Evolutionary conservation across 2,113 vertebrate genomes (phyloP).

Genomic region (Chrysemys picta): DNA sequence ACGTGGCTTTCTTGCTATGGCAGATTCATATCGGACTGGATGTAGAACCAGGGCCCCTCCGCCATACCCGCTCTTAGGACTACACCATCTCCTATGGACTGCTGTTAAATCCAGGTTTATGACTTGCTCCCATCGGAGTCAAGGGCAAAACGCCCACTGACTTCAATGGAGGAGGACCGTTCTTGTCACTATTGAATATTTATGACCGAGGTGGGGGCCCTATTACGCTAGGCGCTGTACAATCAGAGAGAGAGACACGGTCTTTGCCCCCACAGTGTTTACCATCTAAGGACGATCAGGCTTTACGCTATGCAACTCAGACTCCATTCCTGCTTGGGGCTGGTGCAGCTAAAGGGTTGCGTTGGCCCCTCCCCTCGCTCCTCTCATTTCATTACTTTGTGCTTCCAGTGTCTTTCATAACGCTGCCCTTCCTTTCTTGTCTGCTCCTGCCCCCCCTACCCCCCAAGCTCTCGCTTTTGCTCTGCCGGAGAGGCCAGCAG

Average conservation of each 20-base stretch:
- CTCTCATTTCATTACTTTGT: neutral
- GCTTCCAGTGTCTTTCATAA: neutral
- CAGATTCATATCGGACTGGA: neutral
- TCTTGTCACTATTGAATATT: neutral
- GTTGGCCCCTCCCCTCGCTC: neutral
- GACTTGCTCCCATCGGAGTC: neutral
- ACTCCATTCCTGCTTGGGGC: neutral
- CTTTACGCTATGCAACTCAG: neutral
- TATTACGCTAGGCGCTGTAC: neutral
- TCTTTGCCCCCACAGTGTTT: neutral
- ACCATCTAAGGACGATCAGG: neutral
- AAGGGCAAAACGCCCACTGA: fast-evolving
- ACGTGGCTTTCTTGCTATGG: neutral
- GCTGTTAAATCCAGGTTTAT: neutral
- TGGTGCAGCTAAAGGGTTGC: neutral
- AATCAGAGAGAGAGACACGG: neutral
- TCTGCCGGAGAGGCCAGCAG: no score
- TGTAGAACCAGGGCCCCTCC: neutral
- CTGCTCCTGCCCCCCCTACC: neutral
- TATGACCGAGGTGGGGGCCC: neutral
- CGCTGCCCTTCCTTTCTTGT: neutral
- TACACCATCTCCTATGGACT: neutral
- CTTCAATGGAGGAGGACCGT: fast-evolving
- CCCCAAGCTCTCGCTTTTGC: no score
- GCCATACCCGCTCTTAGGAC: neutral